Conservation (phyloP, 2,797 vertebrate species). For the Cossypha niveicapilla region DNA sequence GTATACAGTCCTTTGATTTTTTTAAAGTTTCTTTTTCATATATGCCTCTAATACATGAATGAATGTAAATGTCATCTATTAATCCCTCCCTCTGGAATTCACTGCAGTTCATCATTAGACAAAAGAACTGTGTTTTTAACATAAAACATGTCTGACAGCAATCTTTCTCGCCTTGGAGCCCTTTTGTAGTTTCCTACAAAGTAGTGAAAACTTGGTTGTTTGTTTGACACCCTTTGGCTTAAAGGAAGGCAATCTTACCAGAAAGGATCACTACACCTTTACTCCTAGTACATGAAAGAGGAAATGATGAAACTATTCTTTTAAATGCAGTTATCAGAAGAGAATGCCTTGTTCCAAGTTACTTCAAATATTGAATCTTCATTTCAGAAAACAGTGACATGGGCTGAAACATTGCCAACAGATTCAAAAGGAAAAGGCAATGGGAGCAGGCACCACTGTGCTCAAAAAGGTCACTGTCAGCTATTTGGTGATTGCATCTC, state of each 20-base stretch:
- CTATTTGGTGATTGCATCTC: background rate
- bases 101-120: background rate
- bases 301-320: background rate
- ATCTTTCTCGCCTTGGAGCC: background rate
- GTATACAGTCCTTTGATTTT: background rate
- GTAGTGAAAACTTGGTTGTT: background rate
- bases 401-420: background rate
- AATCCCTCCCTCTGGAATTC: background rate
- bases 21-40: background rate
- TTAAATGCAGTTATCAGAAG: background rate
- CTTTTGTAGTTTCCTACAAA: background rate
- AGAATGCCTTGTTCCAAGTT: background rate
- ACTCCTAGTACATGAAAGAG: background rate
- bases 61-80: background rate
- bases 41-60: background rate
- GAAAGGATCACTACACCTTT: background rate
- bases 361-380: background rate
- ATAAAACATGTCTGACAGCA: background rate
- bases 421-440: background rate
- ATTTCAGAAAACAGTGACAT: background rate
- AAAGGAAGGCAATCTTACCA: background rate
- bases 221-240: background rate
- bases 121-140: background rate
- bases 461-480: background rate
- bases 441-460: background rate